These are phyloP conservation scores for Struthio camelus DNA, from an alignment of 2,113 vertebrate genomes.

Conservation along the genomic window DNA sequence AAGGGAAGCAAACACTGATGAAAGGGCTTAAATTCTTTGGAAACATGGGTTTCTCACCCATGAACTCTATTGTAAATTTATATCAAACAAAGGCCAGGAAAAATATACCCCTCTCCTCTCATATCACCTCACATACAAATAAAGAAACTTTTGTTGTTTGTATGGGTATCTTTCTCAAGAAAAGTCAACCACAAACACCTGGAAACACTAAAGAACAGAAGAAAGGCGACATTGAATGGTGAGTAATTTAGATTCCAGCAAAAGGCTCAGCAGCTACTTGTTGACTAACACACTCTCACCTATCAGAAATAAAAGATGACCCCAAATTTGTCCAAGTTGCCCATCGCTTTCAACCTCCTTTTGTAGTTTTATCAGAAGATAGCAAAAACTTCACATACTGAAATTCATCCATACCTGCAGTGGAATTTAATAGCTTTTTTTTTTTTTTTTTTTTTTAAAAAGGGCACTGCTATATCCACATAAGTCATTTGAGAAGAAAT, in stretches of 20 bases:
- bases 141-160: not conserved
- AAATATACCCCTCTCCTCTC: not conserved
- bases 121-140: not conserved
- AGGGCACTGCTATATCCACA: not conserved
- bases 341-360: not conserved
- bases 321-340: not conserved
- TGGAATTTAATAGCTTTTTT: not conserved
- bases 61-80: not conserved
- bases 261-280: not conserved
- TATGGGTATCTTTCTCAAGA: not conserved
- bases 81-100: not conserved
- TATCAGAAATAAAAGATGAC: not conserved
- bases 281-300: not conserved
- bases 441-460: not conserved
- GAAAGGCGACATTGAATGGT: not conserved
- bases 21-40: not conserved
- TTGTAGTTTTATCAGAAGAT: not conserved
- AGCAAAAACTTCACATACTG: not conserved
- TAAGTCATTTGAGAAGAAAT: not conserved
- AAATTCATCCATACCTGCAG: not conserved
- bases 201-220: not conserved
- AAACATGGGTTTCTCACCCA: not conserved
- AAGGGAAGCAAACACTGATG: not conserved
- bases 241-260: not conserved
- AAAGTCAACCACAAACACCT: not conserved